Percentiles rank a stretch among this genome's conserved stretches.
Conservation (phyloP, 2,113 vertebrate genomes). For the Archilochus colubris region DNA sequence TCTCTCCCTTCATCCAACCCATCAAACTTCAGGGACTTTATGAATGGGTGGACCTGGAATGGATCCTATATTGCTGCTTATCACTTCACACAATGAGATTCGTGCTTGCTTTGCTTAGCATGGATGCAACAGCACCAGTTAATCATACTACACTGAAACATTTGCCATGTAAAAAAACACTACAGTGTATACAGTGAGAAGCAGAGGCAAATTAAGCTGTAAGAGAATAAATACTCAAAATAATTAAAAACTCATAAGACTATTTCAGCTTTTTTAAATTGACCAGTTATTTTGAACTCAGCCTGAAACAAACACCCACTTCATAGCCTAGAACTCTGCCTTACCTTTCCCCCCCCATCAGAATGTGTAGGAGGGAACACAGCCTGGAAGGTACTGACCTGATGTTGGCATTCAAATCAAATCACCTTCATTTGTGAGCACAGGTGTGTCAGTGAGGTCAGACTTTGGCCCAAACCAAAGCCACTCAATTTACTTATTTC, state of each 20-base stretch:
- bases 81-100: not conserved
- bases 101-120: not conserved
- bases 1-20: not conserved
- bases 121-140: not conserved
- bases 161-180: not conserved
- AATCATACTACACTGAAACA: not conserved
- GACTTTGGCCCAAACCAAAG: not conserved
- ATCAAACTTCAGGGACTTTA: not conserved
- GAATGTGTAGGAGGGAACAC: rapidly evolving
- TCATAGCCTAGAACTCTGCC: not conserved
- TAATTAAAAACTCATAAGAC: not conserved
- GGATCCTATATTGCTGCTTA: not conserved
- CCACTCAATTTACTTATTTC: not conserved
- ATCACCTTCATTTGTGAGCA: not conserved
- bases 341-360: rapidly evolving
- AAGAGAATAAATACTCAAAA: not conserved
- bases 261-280: not conserved
- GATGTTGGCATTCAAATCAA: not conserved
- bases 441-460: not conserved
- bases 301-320: not conserved
- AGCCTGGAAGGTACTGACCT: not conserved
- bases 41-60: not conserved
- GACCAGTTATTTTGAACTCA: not conserved
- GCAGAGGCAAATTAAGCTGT: not conserved
- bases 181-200: not conserved